Conservation (phyloP, 64 coral and sea anemone genomes). For the Trachythela sp. region DNA sequence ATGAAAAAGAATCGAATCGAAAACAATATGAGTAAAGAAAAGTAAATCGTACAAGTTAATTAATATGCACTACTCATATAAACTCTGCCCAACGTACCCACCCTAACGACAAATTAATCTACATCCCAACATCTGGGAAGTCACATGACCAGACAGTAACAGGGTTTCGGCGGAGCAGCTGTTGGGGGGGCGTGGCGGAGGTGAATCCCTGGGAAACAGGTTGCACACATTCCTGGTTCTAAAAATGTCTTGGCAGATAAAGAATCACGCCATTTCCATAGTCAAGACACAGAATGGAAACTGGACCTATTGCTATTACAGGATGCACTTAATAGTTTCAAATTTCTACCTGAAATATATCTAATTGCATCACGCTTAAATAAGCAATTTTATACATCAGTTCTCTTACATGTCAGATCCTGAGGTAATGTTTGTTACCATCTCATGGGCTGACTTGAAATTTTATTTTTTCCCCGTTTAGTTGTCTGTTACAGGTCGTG, state of each 20-base stretch:
- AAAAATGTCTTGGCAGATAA: constrained; percentile 37
- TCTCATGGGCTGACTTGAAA: constrained; percentile 32
- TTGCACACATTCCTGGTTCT: constrained; percentile 49
- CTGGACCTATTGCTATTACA: constrained; percentile 12
- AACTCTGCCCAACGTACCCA: too few relatives aligned
- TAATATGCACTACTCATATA: too few relatives aligned
- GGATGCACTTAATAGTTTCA: constrained; percentile 2
- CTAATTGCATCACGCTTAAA: constrained; percentile 53
- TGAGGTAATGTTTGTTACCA: constrained; percentile 26
- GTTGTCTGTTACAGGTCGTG: constrained; percentile 26
- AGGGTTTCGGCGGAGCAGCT: too few relatives aligned
- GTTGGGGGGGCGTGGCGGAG: too few relatives aligned
- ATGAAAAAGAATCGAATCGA: too few relatives aligned
- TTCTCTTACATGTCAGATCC: constrained; percentile 46
- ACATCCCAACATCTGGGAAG: too few relatives aligned
- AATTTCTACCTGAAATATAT: constrained; percentile 48
- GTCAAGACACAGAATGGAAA: constrained; percentile 58
- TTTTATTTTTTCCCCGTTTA: constrained; percentile 62
- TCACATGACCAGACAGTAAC: too few relatives aligned
- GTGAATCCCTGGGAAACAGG: too few relatives aligned
- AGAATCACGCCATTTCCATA: constrained; percentile 41
- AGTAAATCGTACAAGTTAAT: too few relatives aligned
- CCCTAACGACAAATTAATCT: too few relatives aligned
- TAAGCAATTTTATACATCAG: constrained; percentile 37
- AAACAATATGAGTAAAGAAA: too few relatives aligned